Evolutionary conservation across 2,888 invertebrate species (phyloP), one percentile per base, ranked within the genome.

Genomic region (Hoplodrina ambigua): DNA sequence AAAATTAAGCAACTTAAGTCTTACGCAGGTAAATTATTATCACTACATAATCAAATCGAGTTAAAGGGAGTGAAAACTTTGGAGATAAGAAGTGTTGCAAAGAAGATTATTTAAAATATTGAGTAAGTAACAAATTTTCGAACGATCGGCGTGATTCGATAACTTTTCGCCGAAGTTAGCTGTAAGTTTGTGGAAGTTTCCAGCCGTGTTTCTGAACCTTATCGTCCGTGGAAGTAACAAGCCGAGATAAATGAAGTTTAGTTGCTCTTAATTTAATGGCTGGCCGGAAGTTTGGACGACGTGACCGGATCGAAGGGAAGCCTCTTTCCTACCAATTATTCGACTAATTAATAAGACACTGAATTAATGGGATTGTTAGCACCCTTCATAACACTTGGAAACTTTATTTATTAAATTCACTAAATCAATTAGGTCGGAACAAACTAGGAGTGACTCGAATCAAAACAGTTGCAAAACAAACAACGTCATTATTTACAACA

Each of bases 221-320:
- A 95, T 94, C 95, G 91, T 89, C 92, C 88, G 90, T 91, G 87
- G 91, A 93, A 94, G 94, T 94, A 94, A 93, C 94, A 94, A 92
- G 92, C 92, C 88, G 93, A 95, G 95, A 94, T 95, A 95, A 95
- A 95, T 94, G 92, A 95, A 95, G 93, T 94, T 94, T 91, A 92
- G 91, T 93, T 92, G 93, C 94, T 94, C 93, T 93, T 94, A 94
- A 95, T 94, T 95, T 94, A 94, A 94, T 94, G 93, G 93, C 86
- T 88, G 89, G 91, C 87, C 90, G 92, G 92, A 93, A 94, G 93
- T 94, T 94, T 87, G 85, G 88, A 85, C 89, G 90, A 93, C 94
- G 93, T 93, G 94, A 92, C 93, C 92, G 90, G 92, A 90, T 86
- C 85, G 85, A 75, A 80, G 77, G 82, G 86, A 87, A 84, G 80